phyloP scores from a whole-genome alignment of 23 tunicate genomes.

The Phallusia fumigata region DNA sequence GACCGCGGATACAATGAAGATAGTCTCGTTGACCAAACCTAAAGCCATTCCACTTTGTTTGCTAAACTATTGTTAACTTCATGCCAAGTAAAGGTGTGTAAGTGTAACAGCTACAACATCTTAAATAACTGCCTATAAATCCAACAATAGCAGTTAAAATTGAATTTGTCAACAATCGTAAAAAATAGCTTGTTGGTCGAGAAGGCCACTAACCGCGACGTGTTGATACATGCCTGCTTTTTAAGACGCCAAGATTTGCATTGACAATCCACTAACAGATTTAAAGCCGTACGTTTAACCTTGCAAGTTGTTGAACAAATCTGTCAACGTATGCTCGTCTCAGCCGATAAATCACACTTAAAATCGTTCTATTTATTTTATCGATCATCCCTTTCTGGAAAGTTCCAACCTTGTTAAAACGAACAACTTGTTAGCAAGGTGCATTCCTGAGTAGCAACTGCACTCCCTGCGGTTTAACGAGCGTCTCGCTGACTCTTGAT shows the following conservation, averaged over 20 bases:
- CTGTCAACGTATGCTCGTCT: no score
- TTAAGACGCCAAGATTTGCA: not conserved
- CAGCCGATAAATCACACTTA: not conserved
- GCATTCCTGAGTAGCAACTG: not conserved
- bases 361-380: not conserved
- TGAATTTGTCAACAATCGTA: not conserved
- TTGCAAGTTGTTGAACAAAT: not conserved
- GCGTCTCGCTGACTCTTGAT: not conserved
- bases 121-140: no score
- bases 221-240: not conserved
- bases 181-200: not conserved
- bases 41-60: not conserved
- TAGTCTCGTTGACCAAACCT: not conserved
- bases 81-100: no score
- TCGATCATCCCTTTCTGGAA: not conserved
- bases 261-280: slow-evolving; percentile 1
- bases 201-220: not conserved
- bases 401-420: not conserved
- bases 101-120: no score
- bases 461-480: slow-evolving; percentile 16
- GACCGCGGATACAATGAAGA: not conserved
- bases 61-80: not conserved
- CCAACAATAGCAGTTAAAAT: no score
- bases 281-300: not conserved
- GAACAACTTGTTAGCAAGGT: not conserved